Percentiles rank a stretch among this genome's conserved stretches.
phyloP scores from a whole-genome alignment of 2,888 invertebrate species.

The Philereme vetulata region DNA sequence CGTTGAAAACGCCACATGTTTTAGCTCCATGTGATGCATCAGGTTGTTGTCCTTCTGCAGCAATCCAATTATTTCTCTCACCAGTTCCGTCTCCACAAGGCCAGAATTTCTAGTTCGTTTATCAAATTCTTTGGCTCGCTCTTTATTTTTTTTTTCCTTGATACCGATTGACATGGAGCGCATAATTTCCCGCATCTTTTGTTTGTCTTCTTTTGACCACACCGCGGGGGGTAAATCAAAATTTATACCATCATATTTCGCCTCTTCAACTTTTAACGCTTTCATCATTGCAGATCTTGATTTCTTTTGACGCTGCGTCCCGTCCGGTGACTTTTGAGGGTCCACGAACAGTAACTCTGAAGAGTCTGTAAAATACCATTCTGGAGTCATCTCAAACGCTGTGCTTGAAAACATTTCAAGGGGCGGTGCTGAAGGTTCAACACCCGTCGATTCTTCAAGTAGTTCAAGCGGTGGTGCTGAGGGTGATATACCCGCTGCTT shows the following conservation, averaged over 20 bases:
- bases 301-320: background rate
- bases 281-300: background rate
- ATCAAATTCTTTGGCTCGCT: background rate
- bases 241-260: constrained; percentile 6
- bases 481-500: no score
- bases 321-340: background rate
- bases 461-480: no score
- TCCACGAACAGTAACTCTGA: background rate
- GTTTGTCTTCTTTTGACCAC: constrained; percentile 13
- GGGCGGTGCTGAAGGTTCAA: no score
- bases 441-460: no score
- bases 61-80: constrained; percentile 10
- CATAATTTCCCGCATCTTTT: constrained; percentile 14
- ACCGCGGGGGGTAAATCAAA: constrained; percentile 7
- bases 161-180: constrained; percentile 2
- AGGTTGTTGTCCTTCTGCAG: constrained; percentile 15
- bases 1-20: constrained; percentile 17
- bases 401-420: no score
- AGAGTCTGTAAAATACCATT: no score
- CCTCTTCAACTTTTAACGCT: constrained; percentile 14
- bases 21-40: constrained; percentile 8
- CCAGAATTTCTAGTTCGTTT: background rate
- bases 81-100: background rate
- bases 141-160: constrained; percentile 3
- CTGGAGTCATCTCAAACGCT: no score